These are phyloP conservation scores for Anaspis maculata DNA, from an alignment of 2,888 invertebrate genomes.

Conservation along the genomic window DNA sequence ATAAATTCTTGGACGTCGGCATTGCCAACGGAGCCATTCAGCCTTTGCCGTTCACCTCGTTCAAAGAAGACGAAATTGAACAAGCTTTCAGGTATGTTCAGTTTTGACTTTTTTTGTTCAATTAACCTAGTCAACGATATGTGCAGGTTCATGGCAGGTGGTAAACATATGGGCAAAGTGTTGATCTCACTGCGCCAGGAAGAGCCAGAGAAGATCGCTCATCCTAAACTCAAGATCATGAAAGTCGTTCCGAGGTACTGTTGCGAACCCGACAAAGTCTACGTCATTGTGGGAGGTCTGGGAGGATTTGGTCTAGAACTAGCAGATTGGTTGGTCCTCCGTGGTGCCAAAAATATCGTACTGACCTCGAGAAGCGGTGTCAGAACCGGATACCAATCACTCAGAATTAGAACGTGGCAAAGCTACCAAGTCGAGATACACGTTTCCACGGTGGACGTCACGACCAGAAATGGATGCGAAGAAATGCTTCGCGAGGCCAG, in stretches of 20 bases:
- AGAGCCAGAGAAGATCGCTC: too few relatives aligned
- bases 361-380: conserved; percentile 52
- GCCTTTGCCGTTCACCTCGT: conserved; percentile 59
- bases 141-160: conserved; percentile 50
- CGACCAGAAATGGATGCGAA: conserved; percentile 57
- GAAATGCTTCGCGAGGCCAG: conserved; percentile 55
- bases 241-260: conserved; percentile 4
- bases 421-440: conserved; percentile 54
- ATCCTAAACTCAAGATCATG: conserved; percentile 42
- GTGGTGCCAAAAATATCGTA: conserved; percentile 51
- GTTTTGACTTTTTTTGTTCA: too few relatives aligned
- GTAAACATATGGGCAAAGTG: conserved; percentile 54
- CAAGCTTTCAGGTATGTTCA: conserved; percentile 46
- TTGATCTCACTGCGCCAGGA: conserved; percentile 3
- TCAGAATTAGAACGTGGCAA: conserved; percentile 7
- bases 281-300: conserved; percentile 47
- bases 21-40: conserved; percentile 50
- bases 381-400: conserved; percentile 49
- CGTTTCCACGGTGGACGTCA: conserved; percentile 61
- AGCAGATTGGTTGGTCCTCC: conserved; percentile 46
- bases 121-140: too few relatives aligned
- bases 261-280: conserved; percentile 20
- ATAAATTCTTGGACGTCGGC: background rate
- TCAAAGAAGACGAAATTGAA: conserved; percentile 58
- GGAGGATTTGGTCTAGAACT: conserved; percentile 50